Percentiles rank a stretch among this genome's conserved stretches.
These are phyloP conservation scores for Vidua macroura DNA, from an alignment of 2,113 vertebrate species.

Conservation along the genomic window DNA sequence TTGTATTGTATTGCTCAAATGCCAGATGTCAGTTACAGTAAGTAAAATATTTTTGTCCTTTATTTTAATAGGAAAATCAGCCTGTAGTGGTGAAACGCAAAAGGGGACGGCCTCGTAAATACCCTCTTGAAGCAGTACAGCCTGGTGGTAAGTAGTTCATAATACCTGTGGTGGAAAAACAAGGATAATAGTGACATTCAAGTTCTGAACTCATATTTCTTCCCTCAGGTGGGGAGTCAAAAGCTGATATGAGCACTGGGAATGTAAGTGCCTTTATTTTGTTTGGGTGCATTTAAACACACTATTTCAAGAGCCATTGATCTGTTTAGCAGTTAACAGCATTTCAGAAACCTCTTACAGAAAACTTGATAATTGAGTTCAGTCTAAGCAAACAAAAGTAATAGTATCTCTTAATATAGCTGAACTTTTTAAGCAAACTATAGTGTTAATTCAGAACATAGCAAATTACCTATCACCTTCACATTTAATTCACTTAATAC, in stretches of 20 bases:
- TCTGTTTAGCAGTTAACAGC: neutral
- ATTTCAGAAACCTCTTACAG: neutral
- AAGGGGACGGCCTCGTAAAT: slow-evolving; percentile 79
- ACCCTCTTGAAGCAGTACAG: slow-evolving; percentile 66
- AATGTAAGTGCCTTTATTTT: slow-evolving; percentile 72
- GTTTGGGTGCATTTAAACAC: slow-evolving; percentile 42
- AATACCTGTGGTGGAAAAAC: neutral
- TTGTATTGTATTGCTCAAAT: neutral
- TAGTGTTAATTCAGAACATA: neutral
- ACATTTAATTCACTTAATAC: neutral
- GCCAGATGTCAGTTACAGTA: neutral
- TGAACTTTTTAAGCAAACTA: neutral
- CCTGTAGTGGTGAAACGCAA: slow-evolving; percentile 74
- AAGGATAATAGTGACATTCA: neutral
- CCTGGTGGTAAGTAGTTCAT: slow-evolving; percentile 68
- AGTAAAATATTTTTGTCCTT: neutral
- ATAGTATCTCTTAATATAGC: neutral
- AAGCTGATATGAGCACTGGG: slow-evolving; percentile 61
- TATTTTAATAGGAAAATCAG: slow-evolving; percentile 63
- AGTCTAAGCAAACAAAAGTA: neutral
- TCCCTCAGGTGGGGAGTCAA: slow-evolving; percentile 74
- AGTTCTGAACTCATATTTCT: slow-evolving; percentile 66
- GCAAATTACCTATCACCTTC: neutral
- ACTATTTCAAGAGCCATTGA: neutral
- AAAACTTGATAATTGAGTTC: neutral